phyloP scores from a whole-genome alignment of 2,797 vertebrate species.

The Trichosurus vulpecula region DNA sequence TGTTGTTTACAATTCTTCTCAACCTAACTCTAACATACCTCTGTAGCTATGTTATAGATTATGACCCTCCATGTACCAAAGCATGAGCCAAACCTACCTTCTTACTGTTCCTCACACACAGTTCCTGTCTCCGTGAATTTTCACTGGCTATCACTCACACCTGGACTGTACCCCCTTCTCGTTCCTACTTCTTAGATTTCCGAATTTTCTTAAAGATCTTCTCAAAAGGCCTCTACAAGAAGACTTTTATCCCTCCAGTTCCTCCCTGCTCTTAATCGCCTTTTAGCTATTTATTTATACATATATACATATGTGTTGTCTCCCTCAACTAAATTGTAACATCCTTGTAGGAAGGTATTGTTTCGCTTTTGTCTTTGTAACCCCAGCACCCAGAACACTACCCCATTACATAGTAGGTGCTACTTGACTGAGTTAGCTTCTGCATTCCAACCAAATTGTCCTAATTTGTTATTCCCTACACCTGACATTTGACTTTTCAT shows the following conservation, averaged over 20 bases:
- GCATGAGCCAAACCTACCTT: background rate
- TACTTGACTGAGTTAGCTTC: background rate
- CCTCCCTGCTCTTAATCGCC: background rate
- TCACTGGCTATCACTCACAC: background rate
- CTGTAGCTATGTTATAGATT: background rate
- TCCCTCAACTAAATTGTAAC: background rate
- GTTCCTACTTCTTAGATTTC: background rate
- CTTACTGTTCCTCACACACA: background rate
- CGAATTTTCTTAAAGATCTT: background rate
- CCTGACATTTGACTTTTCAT: background rate
- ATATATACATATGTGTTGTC: background rate
- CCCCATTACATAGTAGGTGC: background rate
- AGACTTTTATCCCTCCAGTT: background rate
- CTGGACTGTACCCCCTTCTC: background rate
- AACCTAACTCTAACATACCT: background rate
- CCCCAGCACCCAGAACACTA: background rate
- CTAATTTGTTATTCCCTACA: background rate
- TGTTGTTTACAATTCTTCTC: background rate
- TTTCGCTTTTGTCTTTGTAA: background rate
- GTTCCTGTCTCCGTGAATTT: background rate
- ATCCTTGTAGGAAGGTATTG: background rate
- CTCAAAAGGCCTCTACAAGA: background rate
- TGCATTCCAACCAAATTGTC: background rate
- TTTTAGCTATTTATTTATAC: background rate
- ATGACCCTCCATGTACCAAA: background rate